phyloP scores from a whole-genome alignment of 2,113 vertebrate genomes.

The Orcinus orca region DNA sequence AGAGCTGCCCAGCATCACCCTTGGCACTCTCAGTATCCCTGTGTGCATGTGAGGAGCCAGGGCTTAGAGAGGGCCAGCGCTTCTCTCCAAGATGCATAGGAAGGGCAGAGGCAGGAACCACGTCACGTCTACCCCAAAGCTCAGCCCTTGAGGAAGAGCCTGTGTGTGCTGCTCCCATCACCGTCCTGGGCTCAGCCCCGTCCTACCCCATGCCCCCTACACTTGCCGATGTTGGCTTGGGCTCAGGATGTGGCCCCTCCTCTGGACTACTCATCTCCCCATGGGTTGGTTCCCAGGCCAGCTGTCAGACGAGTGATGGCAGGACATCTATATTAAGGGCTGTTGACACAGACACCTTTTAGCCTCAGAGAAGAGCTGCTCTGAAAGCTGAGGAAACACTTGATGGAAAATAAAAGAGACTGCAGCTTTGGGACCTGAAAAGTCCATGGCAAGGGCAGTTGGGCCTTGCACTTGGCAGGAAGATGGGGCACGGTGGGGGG shows the following conservation, averaged over 20 bases:
- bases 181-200: not conserved
- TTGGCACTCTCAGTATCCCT: not conserved
- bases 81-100: not conserved
- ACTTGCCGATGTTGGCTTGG: not conserved
- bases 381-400: not conserved
- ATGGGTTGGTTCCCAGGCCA: too few species aligned
- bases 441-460: not conserved
- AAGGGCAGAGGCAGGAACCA: not conserved
- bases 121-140: rapidly evolving
- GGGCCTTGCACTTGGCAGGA: not conserved
- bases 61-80: not conserved
- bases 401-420: not conserved
- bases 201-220: not conserved
- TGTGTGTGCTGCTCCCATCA: rapidly evolving
- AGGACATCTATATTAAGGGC: not conserved
- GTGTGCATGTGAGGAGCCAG: not conserved
- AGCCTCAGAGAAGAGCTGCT: not conserved
- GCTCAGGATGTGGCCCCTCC: not conserved
- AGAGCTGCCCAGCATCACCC: not conserved
- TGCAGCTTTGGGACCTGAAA: not conserved
- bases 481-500: too few species aligned
- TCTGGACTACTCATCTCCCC: not conserved
- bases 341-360: not conserved
- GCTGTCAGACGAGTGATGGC: not conserved
- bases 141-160: not conserved